Evolutionary conservation across 2,888 invertebrate genomes (phyloP), one percentile per base, ranked within the genome.

Genomic region (Strigamia maritima): DNA sequence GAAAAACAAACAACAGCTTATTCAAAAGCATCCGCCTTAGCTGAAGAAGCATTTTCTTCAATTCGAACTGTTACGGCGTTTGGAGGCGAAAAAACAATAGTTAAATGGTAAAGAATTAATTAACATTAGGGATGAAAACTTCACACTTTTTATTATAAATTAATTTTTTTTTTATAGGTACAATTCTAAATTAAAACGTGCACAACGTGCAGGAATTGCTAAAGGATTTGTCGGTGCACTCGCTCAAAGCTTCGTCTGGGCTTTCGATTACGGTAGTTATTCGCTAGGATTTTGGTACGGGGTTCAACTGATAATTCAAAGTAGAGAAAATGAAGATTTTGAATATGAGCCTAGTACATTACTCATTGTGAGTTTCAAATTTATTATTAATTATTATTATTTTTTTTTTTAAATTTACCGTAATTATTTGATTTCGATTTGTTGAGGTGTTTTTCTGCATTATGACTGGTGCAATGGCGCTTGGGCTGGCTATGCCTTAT

Each of bases 391-490:
- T 10, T 44, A 44, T 14, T 16, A 44, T 2, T 44, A 2, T 16
- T 2, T 44, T 44, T 14, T 2, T 44, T 44, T 14, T 44, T 44
- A 12, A 70, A 76, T 19, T 26, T 24, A 14, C 49, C 7, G 10
- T 10, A n/a, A n/a, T 35, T 60, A 6, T 8, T 60, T 35, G 1
- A 4, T 14, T 82, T 83, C 7, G 83, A 93, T 93, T 93, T 94
- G 35, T 94, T 8, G 83, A 93, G 93, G 93, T 94, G 35, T 94
- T 94, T 86, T 94, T 94, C 86, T 91, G 92, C 79, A 90, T 93
- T 0, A 88, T 93, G 44, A 90, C 91, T 86, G 93, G 93, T 0
- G 92, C 93, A 0, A 92, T 93, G 85, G 92, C 92, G 83, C 88
- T 93, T 81, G 93, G 93, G 0, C 88, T 92, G 44, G 90, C 92